A percentile compares a stretch with the other conserved stretches of the same genome.
Evolutionary conservation across 2,888 invertebrate species (phyloP).

Genomic region (Trilocha varians): DNA sequence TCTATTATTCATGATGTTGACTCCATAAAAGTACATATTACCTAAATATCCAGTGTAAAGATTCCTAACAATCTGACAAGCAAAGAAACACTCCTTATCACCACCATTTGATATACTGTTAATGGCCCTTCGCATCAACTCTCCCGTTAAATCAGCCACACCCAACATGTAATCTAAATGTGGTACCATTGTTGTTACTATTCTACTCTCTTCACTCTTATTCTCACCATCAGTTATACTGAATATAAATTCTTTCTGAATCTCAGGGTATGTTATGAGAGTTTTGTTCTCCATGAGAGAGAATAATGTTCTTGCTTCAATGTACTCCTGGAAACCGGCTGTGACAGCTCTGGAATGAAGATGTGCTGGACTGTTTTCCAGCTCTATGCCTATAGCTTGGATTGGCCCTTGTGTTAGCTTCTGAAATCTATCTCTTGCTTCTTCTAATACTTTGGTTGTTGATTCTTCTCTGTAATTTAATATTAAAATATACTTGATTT

Average conservation of each 20-base stretch:
- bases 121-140: slow-evolving; percentile 91
- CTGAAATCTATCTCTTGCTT: slow-evolving; percentile 77
- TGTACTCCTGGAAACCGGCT: slow-evolving; percentile 81
- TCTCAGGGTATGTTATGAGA: slow-evolving; percentile 74
- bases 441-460: slow-evolving; percentile 34
- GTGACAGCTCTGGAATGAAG: slow-evolving; percentile 51
- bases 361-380: slow-evolving; percentile 79
- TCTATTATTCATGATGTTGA: too few species aligned
- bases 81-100: slow-evolving; percentile 78
- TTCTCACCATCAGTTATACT: slow-evolving; percentile 4
- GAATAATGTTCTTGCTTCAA: slow-evolving; percentile 88
- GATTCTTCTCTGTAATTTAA: slow-evolving; percentile 43
- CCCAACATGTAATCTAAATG: slow-evolving; percentile 80
- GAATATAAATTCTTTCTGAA: slow-evolving; percentile 63
- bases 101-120: slow-evolving; percentile 86
- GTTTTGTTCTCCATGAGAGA: slow-evolving; percentile 76
- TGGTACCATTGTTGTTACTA: slow-evolving; percentile 45
- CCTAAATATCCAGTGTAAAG: slow-evolving; percentile 77
- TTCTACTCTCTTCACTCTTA: slow-evolving; percentile 25
- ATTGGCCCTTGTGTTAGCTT: slow-evolving; percentile 72
- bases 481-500: too few species aligned
- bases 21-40: slow-evolving; percentile 31
- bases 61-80: slow-evolving; percentile 80
- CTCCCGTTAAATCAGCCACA: slow-evolving; percentile 89
- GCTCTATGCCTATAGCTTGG: slow-evolving; percentile 79